phyloP scores from a whole-genome alignment of 2,888 invertebrate genomes.

The Drosophila ochracea region DNA sequence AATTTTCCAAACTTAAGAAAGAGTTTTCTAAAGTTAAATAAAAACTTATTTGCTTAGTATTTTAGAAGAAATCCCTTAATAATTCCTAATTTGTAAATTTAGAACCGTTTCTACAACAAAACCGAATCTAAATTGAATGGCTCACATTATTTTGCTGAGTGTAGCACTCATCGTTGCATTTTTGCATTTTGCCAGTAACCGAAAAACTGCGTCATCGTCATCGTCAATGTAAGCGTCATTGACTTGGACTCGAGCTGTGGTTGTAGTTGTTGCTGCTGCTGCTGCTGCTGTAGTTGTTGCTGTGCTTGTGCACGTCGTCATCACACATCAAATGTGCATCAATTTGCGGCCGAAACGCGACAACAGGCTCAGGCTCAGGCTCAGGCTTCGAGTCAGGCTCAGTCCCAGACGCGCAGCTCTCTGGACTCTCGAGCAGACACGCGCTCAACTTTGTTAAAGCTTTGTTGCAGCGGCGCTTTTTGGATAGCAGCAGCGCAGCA shows the following conservation, averaged over 20 bases:
- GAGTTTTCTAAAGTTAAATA: neutral
- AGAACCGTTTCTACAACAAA: neutral
- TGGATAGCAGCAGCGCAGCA: conserved; percentile 14
- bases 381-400: neutral
- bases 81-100: neutral
- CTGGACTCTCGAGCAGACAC: conserved; percentile 48
- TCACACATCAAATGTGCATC: conserved; percentile 75
- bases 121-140: too few species aligned
- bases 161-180: conserved; percentile 22
- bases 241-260: conserved; percentile 10
- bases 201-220: conserved; percentile 54
- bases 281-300: neutral
- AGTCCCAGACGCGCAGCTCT: neutral
- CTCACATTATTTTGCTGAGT: neutral
- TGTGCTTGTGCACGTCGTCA: conserved; percentile 51
- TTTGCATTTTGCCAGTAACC: conserved; percentile 53
- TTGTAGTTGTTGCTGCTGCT: neutral
- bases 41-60: neutral
- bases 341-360: conserved; percentile 69
- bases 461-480: conserved; percentile 40
- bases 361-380: conserved; percentile 51
- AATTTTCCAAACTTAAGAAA: neutral
- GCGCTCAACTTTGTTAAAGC: conserved; percentile 56
- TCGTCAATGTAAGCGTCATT: conserved; percentile 18
- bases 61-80: neutral